Base-by-base conservation (phyloP, 64 coral and sea anemone genomes). In the Exaiptasia diaphana region DNA sequence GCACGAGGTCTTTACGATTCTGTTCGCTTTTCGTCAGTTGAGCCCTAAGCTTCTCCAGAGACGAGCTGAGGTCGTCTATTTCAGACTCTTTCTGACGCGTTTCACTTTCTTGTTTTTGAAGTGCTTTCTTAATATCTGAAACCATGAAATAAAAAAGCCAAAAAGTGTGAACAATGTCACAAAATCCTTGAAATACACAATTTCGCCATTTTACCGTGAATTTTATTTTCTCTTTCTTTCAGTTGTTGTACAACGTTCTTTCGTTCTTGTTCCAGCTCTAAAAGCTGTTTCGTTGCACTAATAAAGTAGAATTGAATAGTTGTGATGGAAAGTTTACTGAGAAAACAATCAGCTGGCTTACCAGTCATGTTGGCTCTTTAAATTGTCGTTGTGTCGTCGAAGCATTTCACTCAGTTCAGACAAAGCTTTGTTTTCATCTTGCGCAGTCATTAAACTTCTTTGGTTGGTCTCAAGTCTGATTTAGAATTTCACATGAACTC, bases 361-460 rank as follows among this genome's bases (percentile, higher is more conserved):
- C 94, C 85, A 88, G 68, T 97, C 94, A 63, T 97, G 94, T 46
- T 97, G 94, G 25, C 83, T 97, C 57, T 97, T 97, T 13, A 97
- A 41, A 7, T 97, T 97, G 31, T 97, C 94, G 39, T 97, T 97
- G 55, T 97, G 94, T 36, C 94, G 82, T 56, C 89, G 53, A 6
- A 91, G 39, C 94, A 97, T 97, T 39, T 92, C 94, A 43, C 86
- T 97, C 26, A 97, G 86, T 49, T 97, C 94, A 18, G 89, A 80
- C 21, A 92, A 61, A n/a, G 94, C 80, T 58, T 88, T 88, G 23
- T 88, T 79, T 56, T 97, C 94, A 20, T 97, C 89, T 65, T 97
- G 94, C 4, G 94, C 88, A 4, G 94, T 89, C 84, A 83, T 88
- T 12, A 97, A 79, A 64, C 83, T 92, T 7, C 90, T 71, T 36